Evolutionary conservation across 1,140 invertebrate species (phyloP).

Genomic region (Nixonia krombeini): DNA sequence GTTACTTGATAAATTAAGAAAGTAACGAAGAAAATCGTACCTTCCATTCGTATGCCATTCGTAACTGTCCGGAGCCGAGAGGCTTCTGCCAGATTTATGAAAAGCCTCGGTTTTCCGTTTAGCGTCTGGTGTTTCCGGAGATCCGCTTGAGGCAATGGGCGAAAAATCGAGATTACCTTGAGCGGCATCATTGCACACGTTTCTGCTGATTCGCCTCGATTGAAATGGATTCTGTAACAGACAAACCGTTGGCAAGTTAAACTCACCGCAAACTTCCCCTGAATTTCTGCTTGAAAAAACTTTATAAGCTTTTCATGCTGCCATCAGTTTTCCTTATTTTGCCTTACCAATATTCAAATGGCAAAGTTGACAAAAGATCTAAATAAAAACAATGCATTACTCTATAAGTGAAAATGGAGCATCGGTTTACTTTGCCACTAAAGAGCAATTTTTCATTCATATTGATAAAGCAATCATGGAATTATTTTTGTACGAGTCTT

Average conservation of each 20-base stretch:
- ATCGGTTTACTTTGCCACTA: too few species aligned
- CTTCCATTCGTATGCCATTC: conserved; percentile 71
- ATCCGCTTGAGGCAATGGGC: conserved; percentile 20
- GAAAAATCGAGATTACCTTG: conserved; percentile 39
- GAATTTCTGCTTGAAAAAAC: conserved; percentile 12
- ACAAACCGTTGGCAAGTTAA: conserved; percentile 38
- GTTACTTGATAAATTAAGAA: too few species aligned
- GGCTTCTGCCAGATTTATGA: conserved; percentile 76
- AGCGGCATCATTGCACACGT: conserved; percentile 23
- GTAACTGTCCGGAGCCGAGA: conserved; percentile 83
- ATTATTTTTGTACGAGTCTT: too few species aligned
- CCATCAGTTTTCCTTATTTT: too few species aligned
- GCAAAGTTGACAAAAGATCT: too few species aligned
- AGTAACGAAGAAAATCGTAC: conserved; percentile 58
- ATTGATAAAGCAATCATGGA: too few species aligned
- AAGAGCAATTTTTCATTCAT: too few species aligned
- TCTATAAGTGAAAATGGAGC: too few species aligned
- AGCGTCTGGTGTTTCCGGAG: conserved; percentile 49
- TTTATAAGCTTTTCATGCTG: too few species aligned
- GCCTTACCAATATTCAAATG: too few species aligned
- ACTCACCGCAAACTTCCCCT: conserved; percentile 8
- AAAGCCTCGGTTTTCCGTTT: conserved; percentile 54
- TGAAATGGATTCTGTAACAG: conserved; percentile 60
- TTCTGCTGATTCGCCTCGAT: conserved; percentile 49
- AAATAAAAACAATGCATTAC: too few species aligned